These are phyloP conservation scores for Lycorma delicatula DNA, from an alignment of 1,140 invertebrate species.

Conservation along the genomic window DNA sequence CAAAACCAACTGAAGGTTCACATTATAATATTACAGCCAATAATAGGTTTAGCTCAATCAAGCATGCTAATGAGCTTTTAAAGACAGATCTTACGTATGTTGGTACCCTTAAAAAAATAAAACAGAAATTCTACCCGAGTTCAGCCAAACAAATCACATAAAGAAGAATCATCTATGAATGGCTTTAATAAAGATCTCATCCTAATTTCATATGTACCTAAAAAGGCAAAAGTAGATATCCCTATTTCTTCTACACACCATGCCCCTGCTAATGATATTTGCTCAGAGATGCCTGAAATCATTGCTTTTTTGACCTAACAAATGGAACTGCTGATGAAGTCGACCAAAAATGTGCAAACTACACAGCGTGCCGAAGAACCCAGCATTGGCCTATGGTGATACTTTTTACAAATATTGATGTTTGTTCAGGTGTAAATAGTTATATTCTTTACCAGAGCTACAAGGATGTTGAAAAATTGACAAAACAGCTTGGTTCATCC, in stretches of 20 bases:
- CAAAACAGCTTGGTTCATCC: constrained; percentile 13
- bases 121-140: constrained; percentile 34
- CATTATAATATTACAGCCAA: constrained; percentile 34
- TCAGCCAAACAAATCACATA: constrained; percentile 16
- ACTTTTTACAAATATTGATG: constrained; percentile 24
- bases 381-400: constrained; percentile 31
- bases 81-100: constrained; percentile 31
- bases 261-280: constrained; percentile 11
- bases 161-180: constrained; percentile 6
- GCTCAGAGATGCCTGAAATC: constrained; percentile 28
- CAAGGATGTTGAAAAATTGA: background rate
- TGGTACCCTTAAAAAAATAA: constrained; percentile 40
- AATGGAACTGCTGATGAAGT: constrained; percentile 31
- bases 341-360: constrained; percentile 29
- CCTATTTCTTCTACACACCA: constrained; percentile 29
- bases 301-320: constrained; percentile 36
- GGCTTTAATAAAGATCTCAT: constrained; percentile 28
- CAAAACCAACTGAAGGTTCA: constrained; percentile 27
- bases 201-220: constrained; percentile 28
- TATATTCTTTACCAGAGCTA: background rate
- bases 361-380: constrained; percentile 23
- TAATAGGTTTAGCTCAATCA: constrained; percentile 37
- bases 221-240: constrained; percentile 27
- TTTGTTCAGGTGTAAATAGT: background rate
- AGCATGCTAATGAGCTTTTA: constrained; percentile 32